Evolutionary conservation across 2,797 vertebrate genomes (phyloP).

Genomic region (Dicrostonyx torquatus): DNA sequence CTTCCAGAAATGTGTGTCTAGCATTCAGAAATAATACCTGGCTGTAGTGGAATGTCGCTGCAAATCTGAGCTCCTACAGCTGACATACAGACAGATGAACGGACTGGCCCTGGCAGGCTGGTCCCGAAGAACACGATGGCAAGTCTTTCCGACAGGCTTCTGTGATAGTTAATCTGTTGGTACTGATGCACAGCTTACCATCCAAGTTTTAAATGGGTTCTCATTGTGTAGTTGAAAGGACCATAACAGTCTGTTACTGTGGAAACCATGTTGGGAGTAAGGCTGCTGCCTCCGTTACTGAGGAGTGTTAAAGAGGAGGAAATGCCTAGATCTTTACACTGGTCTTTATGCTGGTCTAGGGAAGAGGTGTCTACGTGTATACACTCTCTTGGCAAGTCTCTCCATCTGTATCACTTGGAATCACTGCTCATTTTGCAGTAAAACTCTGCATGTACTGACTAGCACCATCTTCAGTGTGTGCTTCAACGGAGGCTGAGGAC

Average conservation of each 20-base stretch:
- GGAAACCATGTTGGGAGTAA: not conserved
- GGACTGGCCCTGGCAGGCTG: not conserved
- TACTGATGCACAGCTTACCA: not conserved
- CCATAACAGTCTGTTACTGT: not conserved
- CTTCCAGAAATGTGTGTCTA: not conserved
- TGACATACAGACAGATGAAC: not conserved
- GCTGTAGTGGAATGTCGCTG: not conserved
- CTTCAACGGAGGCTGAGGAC: not conserved
- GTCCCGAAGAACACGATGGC: not conserved
- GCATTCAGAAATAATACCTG: not conserved
- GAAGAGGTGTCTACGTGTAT: not conserved
- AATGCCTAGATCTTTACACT: not conserved
- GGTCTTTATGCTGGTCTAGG: not conserved
- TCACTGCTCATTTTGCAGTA: not conserved
- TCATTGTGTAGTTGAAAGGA: not conserved
- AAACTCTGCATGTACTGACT: not conserved
- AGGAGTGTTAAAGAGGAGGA: not conserved
- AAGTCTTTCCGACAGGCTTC: not conserved
- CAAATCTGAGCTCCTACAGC: not conserved
- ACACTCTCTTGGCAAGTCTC: not conserved
- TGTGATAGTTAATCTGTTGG: too few relatives aligned
- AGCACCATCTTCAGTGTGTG: not conserved
- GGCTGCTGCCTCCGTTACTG: not conserved
- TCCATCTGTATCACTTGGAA: not conserved
- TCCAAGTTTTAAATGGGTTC: not conserved